phyloP scores from a whole-genome alignment of 1,140 invertebrate genomes.

The Philotrypesis tridentata region DNA sequence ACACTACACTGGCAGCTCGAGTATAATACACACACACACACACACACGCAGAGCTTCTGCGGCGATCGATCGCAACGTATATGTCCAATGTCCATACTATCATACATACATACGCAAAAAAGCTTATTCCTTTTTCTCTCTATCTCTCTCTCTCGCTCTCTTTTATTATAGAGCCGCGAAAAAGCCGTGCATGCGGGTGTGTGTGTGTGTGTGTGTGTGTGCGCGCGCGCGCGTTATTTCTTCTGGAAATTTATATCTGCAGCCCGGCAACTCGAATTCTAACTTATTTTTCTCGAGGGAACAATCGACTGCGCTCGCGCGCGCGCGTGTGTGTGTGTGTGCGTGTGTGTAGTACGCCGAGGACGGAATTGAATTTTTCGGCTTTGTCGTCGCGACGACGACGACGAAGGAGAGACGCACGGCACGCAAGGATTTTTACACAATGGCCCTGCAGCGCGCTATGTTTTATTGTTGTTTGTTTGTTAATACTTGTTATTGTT shows the following conservation, averaged over 20 bases:
- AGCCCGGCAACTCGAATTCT: not conserved
- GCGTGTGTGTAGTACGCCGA: not conserved
- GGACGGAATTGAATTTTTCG: not conserved
- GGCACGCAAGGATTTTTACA: slow-evolving; percentile 1
- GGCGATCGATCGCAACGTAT: too few relatives aligned
- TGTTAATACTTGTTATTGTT: not conserved
- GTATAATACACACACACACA: too few relatives aligned
- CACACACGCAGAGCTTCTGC: too few relatives aligned
- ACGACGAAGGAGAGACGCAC: too few relatives aligned
- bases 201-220: too few relatives aligned
- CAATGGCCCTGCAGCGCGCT: not conserved
- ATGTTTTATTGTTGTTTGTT: not conserved
- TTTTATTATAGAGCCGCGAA: too few relatives aligned
- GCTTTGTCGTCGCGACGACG: not conserved
- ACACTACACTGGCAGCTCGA: too few relatives aligned
- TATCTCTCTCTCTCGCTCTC: too few relatives aligned
- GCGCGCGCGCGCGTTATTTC: not conserved
- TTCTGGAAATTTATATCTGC: not conserved
- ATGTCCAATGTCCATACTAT: too few relatives aligned
- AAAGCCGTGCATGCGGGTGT: not conserved
- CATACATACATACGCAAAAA: too few relatives aligned
- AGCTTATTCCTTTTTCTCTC: too few relatives aligned
- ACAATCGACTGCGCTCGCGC: not conserved
- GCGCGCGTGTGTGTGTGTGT: not conserved
- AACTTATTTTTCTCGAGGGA: slow-evolving; percentile 8